Percentiles rank a stretch among this genome's conserved stretches.
Evolutionary conservation across 2,113 vertebrate genomes (phyloP).

Genomic region (Halcyon senegalensis): DNA sequence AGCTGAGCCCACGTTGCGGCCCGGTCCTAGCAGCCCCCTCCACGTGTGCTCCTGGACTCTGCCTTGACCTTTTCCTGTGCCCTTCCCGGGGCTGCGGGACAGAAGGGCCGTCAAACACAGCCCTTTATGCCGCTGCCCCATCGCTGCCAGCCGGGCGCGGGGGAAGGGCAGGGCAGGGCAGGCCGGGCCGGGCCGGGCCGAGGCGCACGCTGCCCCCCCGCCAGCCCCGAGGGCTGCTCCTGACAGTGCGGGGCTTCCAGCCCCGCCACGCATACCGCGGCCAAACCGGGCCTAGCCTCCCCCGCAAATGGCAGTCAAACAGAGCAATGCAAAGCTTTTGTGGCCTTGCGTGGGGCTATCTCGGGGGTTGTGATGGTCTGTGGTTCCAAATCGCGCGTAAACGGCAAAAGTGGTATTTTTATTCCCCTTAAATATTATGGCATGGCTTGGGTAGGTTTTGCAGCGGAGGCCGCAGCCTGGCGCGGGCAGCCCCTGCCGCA

Average conservation of each 20-base stretch:
- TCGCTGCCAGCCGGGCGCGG: not conserved
- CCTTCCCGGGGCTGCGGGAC: not conserved
- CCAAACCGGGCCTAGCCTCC: not conserved
- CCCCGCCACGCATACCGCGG: not conserved
- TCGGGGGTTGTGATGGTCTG: not conserved
- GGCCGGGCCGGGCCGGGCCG: too few relatives aligned
- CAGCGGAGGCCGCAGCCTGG: not conserved
- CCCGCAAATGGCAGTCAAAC: not conserved
- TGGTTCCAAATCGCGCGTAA: not conserved
- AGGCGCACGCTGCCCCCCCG: too few relatives aligned
- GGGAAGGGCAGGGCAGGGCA: not conserved
- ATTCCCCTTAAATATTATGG: not conserved
- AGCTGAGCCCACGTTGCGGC: too few relatives aligned
- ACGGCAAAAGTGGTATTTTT: not conserved
- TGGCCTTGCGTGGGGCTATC: not conserved
- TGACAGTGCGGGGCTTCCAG: accelerated
- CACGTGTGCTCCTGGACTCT: accelerated
- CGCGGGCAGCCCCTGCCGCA: not conserved
- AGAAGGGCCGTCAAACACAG: not conserved
- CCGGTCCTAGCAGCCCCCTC: not conserved
- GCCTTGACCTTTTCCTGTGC: not conserved
- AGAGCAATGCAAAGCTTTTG: not conserved
- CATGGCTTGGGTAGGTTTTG: not conserved
- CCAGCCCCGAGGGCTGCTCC: not conserved
- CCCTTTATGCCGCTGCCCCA: accelerated